Conservation (phyloP, 35 echinoderm and acorn worm species). For the Hemicentrotus pulcherrimus region DNA sequence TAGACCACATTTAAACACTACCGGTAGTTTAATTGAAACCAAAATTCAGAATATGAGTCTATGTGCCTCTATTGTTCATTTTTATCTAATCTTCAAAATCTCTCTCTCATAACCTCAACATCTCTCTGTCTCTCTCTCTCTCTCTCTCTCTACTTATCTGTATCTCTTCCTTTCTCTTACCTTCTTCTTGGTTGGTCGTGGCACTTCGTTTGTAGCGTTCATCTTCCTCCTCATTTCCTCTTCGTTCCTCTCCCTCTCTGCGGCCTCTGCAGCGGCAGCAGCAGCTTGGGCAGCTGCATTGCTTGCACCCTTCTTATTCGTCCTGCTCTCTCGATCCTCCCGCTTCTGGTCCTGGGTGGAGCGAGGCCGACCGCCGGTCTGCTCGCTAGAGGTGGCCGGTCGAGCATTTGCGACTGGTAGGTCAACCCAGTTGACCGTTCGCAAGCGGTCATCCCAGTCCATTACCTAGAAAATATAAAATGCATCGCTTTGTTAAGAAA, state of each 20-base stretch:
- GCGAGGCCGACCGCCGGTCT: constrained; percentile 56
- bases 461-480: constrained; percentile 55
- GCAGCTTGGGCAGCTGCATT: constrained; percentile 58
- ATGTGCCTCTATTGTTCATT: too few relatives aligned
- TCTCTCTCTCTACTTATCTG: too few relatives aligned
- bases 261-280: constrained; percentile 66
- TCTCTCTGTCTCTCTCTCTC: too few relatives aligned
- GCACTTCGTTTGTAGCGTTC: constrained; percentile 61
- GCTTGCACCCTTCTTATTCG: constrained; percentile 69
- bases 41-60: too few relatives aligned
- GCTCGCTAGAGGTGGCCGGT: constrained; percentile 72
- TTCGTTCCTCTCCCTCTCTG: constrained; percentile 77
- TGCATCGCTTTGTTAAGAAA: too few relatives aligned
- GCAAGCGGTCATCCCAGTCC: constrained; percentile 97
- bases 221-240: constrained; percentile 75
- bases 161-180: constrained; percentile 31
- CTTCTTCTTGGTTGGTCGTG: constrained; percentile 93
- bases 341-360: constrained; percentile 85
- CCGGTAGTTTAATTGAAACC: too few relatives aligned
- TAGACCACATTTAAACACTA: too few relatives aligned
- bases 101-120: too few relatives aligned
- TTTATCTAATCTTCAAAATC: too few relatives aligned
- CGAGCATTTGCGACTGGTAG: constrained; percentile 59
- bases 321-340: constrained; percentile 78
- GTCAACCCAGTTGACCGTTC: constrained; percentile 96